A percentile compares a stretch with the other conserved stretches of the same genome.
These are phyloP conservation scores for Palythoa caribaeorum DNA, from an alignment of 92 coral and sea anemone species.

Conservation along the genomic window DNA sequence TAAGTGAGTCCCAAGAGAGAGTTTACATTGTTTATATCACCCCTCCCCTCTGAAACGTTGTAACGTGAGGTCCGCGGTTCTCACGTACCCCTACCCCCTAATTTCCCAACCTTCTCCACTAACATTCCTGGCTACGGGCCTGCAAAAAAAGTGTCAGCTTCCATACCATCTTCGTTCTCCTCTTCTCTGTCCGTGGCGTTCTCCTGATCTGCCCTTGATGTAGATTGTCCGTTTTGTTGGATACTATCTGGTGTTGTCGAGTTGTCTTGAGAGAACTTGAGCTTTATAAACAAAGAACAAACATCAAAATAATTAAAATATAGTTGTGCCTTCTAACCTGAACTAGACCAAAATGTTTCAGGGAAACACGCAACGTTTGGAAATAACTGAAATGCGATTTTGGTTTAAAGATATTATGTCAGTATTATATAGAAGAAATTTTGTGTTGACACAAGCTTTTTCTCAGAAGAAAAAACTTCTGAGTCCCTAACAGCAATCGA, in stretches of 20 bases:
- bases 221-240: constrained; percentile 34
- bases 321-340: background rate
- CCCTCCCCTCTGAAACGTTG: too few species aligned
- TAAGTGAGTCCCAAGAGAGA: too few species aligned
- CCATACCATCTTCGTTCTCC: constrained; percentile 43
- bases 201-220: constrained; percentile 21
- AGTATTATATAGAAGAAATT: too few species aligned
- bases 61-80: background rate
- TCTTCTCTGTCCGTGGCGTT: constrained; percentile 43
- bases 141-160: background rate
- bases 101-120: too few species aligned
- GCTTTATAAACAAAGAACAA: constrained; percentile 7
- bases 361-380: too few species aligned
- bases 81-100: background rate
- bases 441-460: too few species aligned
- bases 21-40: too few species aligned
- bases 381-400: too few species aligned
- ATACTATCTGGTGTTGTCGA: background rate
- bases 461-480: too few species aligned
- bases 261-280: constrained; percentile 40
- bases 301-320: background rate
- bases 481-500: too few species aligned
- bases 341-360: background rate
- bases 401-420: too few species aligned
- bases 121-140: background rate